phyloP scores from a whole-genome alignment of 1,140 invertebrate species.

The Meloidogyne floridensis region DNA sequence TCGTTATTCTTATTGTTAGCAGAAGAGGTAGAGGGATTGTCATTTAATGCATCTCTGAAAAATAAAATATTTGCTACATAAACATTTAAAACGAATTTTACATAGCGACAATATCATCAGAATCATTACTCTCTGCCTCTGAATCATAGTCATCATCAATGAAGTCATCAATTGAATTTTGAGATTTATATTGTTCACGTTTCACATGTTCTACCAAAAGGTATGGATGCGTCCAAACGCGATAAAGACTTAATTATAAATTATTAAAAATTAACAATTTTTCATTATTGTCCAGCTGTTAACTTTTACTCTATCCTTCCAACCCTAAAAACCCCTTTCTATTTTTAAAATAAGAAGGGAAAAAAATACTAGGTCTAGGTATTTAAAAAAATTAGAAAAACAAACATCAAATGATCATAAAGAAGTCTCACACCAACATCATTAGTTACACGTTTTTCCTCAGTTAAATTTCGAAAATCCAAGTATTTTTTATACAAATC shows the following conservation, averaged over 20 bases:
- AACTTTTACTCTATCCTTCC: too few species aligned
- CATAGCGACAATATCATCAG: not conserved
- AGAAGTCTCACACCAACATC: not conserved
- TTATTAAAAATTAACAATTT: not conserved
- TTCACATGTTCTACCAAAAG: conserved; percentile 75
- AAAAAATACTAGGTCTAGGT: too few species aligned
- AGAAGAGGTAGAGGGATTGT: not conserved
- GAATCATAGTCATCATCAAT: conserved; percentile 37
- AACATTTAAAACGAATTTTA: too few species aligned
- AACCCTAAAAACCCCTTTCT: too few species aligned
- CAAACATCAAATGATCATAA: not conserved
- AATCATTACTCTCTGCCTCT: not conserved
- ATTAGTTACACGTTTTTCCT: not conserved
- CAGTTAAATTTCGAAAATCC: not conserved
- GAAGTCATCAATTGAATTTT: conserved; percentile 57
- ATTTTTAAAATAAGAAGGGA: too few species aligned
- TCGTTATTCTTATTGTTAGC: too few species aligned
- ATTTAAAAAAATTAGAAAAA: not conserved
- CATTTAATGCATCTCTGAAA: not conserved
- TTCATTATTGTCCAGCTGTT: too few species aligned
- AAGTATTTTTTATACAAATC: conserved; percentile 75
- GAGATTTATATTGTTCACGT: conserved; percentile 65
- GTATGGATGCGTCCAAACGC: conserved; percentile 91
- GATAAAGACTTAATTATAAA: conserved; percentile 49
- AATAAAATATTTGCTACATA: too few species aligned